Percentiles rank a stretch among this genome's conserved stretches.
phyloP scores from a whole-genome alignment of 2,113 vertebrate genomes.

The Ochotona princeps region DNA sequence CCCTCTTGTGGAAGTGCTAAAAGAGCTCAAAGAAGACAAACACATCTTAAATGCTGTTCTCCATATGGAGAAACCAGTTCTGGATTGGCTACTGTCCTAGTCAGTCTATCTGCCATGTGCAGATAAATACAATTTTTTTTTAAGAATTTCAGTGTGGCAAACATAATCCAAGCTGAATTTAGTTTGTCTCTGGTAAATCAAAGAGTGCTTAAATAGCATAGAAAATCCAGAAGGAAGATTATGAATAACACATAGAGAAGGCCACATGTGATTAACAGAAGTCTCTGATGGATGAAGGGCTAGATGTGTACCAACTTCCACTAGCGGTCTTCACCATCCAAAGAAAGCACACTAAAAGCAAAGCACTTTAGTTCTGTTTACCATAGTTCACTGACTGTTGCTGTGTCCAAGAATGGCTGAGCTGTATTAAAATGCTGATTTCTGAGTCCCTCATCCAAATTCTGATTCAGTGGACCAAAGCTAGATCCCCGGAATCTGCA shows the following conservation, averaged over 20 bases:
- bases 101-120: background rate
- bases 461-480: background rate
- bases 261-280: background rate
- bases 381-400: background rate
- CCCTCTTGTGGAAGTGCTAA: constrained; percentile 80
- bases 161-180: background rate
- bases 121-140: constrained; percentile 44
- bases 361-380: constrained; percentile 12
- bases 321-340: background rate
- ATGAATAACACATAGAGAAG: background rate
- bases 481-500: background rate
- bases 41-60: background rate
- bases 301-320: background rate
- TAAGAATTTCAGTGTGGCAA: constrained; percentile 16
- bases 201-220: background rate
- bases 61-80: background rate
- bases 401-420: background rate
- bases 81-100: background rate
- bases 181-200: background rate
- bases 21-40: constrained; percentile 45
- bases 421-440: constrained; percentile 18
- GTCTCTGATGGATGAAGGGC: background rate
- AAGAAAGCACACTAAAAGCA: background rate
- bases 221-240: background rate
- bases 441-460: background rate